Conservation (phyloP, 2,888 invertebrate genomes). For the Empis stercorea region DNA sequence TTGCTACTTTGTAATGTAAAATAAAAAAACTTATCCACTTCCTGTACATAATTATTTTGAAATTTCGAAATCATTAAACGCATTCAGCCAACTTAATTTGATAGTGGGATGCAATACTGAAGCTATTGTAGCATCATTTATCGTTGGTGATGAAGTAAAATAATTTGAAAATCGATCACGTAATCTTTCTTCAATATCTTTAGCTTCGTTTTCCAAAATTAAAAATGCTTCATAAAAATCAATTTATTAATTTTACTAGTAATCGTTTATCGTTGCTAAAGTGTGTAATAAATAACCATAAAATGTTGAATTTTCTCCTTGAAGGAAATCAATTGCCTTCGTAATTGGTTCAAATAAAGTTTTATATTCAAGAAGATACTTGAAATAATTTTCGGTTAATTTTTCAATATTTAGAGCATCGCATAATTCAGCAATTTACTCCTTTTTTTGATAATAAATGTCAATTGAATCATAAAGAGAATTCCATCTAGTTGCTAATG, state of each 20-base stretch:
- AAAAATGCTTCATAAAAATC: not conserved
- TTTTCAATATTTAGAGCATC: no score
- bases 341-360: conserved; percentile 8
- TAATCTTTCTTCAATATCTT: conserved; percentile 6
- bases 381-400: conserved; percentile 6
- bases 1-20: not conserved
- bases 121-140: conserved; percentile 9
- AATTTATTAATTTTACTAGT: conserved; percentile 7
- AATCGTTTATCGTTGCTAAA: conserved; percentile 10
- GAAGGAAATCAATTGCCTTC: conserved; percentile 10
- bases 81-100: conserved; percentile 11
- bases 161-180: conserved; percentile 8
- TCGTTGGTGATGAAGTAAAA: conserved; percentile 7
- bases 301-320: conserved; percentile 8
- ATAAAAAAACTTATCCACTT: no score
- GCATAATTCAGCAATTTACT: conserved; percentile 7
- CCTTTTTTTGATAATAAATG: conserved; percentile 7
- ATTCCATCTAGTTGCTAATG: conserved; percentile 12
- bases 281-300: conserved; percentile 12
- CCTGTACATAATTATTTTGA: no score
- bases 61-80: not conserved
- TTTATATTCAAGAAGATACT: conserved; percentile 11
- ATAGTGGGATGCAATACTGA: conserved; percentile 11
- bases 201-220: not conserved
- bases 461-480: conserved; percentile 11